These are phyloP conservation scores for Cromileptes altivelis DNA, from an alignment of 2,113 vertebrate species.

Conservation along the genomic window DNA sequence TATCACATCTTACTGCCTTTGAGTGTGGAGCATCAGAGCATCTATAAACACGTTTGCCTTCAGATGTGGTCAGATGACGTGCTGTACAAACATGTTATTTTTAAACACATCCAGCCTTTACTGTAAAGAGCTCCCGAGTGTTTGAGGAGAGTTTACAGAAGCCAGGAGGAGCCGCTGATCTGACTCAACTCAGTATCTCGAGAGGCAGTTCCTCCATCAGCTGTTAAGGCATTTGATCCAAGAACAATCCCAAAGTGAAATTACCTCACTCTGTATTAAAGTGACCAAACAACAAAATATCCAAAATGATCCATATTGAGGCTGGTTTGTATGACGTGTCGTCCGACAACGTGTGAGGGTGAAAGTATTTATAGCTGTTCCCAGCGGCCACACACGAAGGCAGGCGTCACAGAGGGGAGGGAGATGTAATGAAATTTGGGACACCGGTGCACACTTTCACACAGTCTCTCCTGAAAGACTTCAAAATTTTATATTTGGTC, in stretches of 20 bases:
- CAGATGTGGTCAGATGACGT: neutral
- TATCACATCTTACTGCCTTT: too few relatives aligned
- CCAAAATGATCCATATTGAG: neutral
- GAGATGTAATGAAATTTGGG: neutral
- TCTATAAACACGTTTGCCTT: neutral
- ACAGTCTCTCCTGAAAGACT: neutral
- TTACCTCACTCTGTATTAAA: neutral
- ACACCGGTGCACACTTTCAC: neutral
- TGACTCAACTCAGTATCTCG: neutral
- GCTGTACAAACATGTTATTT: neutral
- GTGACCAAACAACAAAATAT: neutral
- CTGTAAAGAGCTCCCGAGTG: neutral
- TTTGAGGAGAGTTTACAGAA: neutral
- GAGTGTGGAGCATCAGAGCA: neutral
- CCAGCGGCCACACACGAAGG: neutral
- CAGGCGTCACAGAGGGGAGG: neutral
- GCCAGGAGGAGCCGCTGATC: neutral
- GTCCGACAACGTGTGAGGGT: neutral
- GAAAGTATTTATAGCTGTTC: neutral
- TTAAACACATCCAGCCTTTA: neutral
- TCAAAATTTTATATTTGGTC: neutral
- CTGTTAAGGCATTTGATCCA: neutral
- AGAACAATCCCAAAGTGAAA: neutral
- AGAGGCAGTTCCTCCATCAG: neutral
- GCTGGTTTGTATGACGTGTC: neutral